Evolutionary conservation across 1,140 invertebrate genomes (phyloP).

Genomic region (Euura saliciscinereae): DNA sequence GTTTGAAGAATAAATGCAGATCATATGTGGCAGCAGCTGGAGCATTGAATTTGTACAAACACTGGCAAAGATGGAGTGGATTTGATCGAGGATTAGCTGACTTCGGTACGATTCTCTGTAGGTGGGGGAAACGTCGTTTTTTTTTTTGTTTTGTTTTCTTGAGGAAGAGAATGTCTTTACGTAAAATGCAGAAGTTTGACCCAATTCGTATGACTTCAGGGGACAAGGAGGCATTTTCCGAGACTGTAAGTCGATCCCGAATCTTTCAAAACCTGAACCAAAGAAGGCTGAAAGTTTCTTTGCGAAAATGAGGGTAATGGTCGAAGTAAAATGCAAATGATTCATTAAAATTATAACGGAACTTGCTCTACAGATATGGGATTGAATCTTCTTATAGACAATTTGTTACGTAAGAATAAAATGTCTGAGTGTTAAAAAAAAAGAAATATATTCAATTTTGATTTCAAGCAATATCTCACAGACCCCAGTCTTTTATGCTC

Average conservation of each 20-base stretch:
- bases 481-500: too few relatives aligned
- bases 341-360: too few relatives aligned
- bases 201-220: constrained; percentile 16
- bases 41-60: constrained; percentile 34
- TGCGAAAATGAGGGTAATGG: constrained; percentile 19
- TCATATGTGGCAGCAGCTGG: constrained; percentile 41
- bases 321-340: constrained; percentile 15
- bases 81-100: constrained; percentile 15
- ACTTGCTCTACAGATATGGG: too few relatives aligned
- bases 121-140: constrained; percentile 22
- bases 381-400: too few relatives aligned
- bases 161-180: too few relatives aligned
- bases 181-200: too few relatives aligned
- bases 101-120: constrained; percentile 37
- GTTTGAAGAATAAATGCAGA: constrained; percentile 41
- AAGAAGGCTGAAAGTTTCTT: not conserved
- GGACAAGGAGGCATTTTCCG: constrained; percentile 31
- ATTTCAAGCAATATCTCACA: too few relatives aligned
- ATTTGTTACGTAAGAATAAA: too few relatives aligned
- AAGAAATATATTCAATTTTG: too few relatives aligned
- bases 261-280: not conserved
- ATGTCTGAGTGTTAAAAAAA: too few relatives aligned
- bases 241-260: constrained; percentile 39
- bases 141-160: not conserved
- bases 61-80: constrained; percentile 41